Base-by-base conservation (phyloP, 2,113 vertebrate species). In the Salvelinus fontinalis region DNA sequence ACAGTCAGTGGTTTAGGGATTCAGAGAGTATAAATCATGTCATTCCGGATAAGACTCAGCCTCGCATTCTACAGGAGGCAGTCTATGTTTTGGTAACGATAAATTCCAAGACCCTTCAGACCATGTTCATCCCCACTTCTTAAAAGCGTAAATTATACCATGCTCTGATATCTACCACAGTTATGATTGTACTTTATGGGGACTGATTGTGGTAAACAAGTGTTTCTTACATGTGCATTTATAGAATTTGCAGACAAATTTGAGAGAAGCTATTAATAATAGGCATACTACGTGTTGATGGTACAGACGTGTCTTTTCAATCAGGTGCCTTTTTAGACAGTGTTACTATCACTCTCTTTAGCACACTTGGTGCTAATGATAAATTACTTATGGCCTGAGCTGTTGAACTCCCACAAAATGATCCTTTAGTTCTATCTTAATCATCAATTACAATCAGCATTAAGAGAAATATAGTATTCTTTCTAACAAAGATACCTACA, bases 31-130 rank as follows among this genome's bases (percentile, higher is more conserved):
- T 83, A 87, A 81, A 74, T 77, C 27, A 51, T 86, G 87, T 89
- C 89, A 84, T 83, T 57, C 79, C 78, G 9, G 80, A 91, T 91
- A 86, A 87, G 67, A 81, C 82, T 90, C 85, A 85, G 85, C 80
- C 83, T 54, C 66, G 34, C 70, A 78, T 80, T 81, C 78, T 75
- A 70, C 81, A 86, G 76, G 83, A 88, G 80, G 75, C 80, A 54
- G 79, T 91, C 85, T 86, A 82, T 86, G 85, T 79, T 81, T 76
- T 79, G 66, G 75, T 83, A 85, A 88, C 86, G 82, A 79, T 83
- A 68, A 90, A 87, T 87, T 79, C 79, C 77, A 81, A 73, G 81
- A 86, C 76, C 83, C 75, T 74, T 66, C 24, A 24, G 69, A 70
- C 66, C 60, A 64, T 73, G 70, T 87, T 84, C 77, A 67, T 78